Percentiles rank a stretch among this genome's conserved stretches.
Conservation (phyloP, 2,113 vertebrate genomes). For the Toxotes jaculatrix region DNA sequence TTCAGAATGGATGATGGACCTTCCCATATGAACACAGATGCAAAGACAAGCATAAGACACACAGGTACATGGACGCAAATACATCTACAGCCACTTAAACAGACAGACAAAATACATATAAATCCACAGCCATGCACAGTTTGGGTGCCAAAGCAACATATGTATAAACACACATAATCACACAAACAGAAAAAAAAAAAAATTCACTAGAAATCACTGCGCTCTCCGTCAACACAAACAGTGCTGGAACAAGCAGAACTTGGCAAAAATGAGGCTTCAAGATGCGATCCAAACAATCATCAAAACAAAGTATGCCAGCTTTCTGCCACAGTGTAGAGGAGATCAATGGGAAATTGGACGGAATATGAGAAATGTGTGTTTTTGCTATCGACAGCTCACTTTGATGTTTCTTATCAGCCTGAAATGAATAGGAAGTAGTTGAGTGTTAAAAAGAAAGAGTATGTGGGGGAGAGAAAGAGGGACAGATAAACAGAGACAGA, state of each 20-base stretch:
- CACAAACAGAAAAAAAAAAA: constrained; percentile 18
- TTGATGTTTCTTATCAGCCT: constrained; percentile 61
- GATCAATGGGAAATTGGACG: constrained; percentile 66
- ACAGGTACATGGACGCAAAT: constrained; percentile 3
- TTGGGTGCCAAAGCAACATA: constrained; percentile 22
- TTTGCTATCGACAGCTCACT: constrained; percentile 56
- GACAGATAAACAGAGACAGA: background rate
- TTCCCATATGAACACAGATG: constrained; percentile 8
- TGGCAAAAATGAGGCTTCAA: constrained; percentile 43
- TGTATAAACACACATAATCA: constrained; percentile 37
- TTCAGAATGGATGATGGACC: constrained; percentile 6
- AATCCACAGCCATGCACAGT: background rate
- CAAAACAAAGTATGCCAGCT: constrained; percentile 65
- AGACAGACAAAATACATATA: background rate
- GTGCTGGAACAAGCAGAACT: constrained; percentile 29
- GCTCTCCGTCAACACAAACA: constrained; percentile 19
- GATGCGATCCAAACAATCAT: constrained; percentile 61
- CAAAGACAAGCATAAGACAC: constrained; percentile 5
- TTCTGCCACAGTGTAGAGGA: constrained; percentile 31
- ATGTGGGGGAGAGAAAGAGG: background rate
- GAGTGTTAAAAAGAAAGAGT: constrained; percentile 48
- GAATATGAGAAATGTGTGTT: constrained; percentile 55
- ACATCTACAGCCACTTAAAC: background rate
- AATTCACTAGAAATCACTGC: constrained; percentile 33
- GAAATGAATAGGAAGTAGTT: constrained; percentile 60